Evolutionary conservation across 2,797 vertebrate species (phyloP).

Genomic region (Sternarchorhynchus goeldii): DNA sequence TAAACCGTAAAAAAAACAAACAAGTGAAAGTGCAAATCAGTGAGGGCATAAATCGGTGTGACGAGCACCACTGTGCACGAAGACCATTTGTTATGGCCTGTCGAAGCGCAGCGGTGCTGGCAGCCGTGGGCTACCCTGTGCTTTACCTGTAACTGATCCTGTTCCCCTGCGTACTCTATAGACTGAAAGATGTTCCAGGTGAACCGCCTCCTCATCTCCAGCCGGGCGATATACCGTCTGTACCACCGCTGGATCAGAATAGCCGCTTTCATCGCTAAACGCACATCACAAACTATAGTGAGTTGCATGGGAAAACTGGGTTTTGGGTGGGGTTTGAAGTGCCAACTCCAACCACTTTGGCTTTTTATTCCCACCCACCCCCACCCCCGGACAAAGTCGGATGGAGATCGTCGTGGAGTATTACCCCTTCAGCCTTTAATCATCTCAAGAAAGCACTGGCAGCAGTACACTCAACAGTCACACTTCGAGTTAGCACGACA

Average conservation of each 20-base stretch:
- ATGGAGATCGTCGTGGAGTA: background rate
- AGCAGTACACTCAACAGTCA: background rate
- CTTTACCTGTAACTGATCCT: constrained; percentile 86
- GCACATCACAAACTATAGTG: constrained; percentile 40
- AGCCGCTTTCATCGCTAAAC: constrained; percentile 85
- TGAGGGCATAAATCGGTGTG: no score
- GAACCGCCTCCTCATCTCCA: constrained; percentile 86
- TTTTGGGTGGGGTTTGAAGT: background rate
- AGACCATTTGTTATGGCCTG: background rate
- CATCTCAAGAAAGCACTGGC: background rate
- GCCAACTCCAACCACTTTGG: background rate
- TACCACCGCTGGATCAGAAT: constrained; percentile 95
- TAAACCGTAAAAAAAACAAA: background rate
- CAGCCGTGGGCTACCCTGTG: background rate
- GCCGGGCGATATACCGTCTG: constrained; percentile 83
- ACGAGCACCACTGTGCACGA: no score
- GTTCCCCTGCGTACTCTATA: constrained; percentile 93
- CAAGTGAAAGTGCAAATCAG: background rate
- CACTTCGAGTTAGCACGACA: background rate
- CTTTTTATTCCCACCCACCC: background rate
- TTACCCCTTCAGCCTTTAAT: background rate
- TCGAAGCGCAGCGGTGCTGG: background rate
- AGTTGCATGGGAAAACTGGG: background rate
- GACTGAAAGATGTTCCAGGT: constrained; percentile 94
- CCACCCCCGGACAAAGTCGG: background rate